Evolutionary conservation across 1,140 invertebrate genomes (phyloP).

Genomic region (Maconellicoccus hirsutus): DNA sequence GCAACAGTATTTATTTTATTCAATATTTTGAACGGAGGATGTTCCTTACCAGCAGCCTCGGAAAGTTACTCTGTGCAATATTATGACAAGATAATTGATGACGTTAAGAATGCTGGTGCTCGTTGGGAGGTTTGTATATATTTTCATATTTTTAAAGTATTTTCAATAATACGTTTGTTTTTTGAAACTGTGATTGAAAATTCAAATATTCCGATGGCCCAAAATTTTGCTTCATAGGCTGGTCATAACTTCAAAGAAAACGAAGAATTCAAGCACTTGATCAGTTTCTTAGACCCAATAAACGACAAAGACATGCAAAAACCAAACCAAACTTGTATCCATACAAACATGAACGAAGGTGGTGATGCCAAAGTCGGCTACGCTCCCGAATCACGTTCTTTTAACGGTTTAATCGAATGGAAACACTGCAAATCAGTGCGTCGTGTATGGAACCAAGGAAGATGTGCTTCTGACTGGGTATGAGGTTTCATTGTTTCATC

Average conservation of each 20-base stretch:
- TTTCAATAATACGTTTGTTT: not conserved
- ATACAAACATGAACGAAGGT: not conserved
- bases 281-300: not conserved
- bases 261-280: not conserved
- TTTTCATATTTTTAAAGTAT: not conserved
- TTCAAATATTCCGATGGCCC: not conserved
- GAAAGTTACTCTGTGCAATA: not conserved
- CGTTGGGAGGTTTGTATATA: not conserved
- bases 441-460: conserved; percentile 63
- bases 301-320: not conserved
- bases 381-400: conserved; percentile 41
- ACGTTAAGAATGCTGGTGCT: not conserved
- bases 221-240: not conserved
- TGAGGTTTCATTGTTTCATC: no score
- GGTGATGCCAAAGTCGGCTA: not conserved
- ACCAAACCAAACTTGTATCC: not conserved
- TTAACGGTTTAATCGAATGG: conserved; percentile 69
- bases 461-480: conserved; percentile 58
- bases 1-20: no score
- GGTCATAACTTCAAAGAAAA: not conserved
- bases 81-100: not conserved
- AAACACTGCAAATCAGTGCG: conserved; percentile 64
- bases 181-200: not conserved
- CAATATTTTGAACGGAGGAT: no score
- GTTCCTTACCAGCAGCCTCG: no score